Evolutionary conservation across 2,888 invertebrate genomes (phyloP), one percentile per base, ranked within the genome.

Genomic region (Coelopa pilipes): DNA sequence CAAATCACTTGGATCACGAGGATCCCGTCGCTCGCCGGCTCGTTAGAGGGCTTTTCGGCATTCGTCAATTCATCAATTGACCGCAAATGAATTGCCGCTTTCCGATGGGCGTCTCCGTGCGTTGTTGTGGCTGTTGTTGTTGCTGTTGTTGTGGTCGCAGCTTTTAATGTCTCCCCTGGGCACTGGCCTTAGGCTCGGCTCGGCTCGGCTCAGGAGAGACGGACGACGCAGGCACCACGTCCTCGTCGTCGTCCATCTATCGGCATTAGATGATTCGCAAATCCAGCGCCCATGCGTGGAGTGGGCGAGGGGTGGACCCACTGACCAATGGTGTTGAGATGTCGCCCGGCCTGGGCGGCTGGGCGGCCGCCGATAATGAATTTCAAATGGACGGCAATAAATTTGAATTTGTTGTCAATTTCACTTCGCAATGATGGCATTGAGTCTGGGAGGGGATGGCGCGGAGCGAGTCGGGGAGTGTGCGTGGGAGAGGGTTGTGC

Each of bases 191-290:
- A 59, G 3, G 7, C 17, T 10, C 24, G 12, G 17, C 19, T 17
- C 17, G 45, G 17, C 46, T 11, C 19, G 46, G 13, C 45, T 46
- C 11, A 19, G 17, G 17, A 34, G 34, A 34, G 34, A 34, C 7
- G 34, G 7, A 34, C 34, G 34, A 34, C 34, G n/a, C n/a, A n/a
- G n/a, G n/a, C n/a, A n/a, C n/a, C n/a, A n/a, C n/a, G n/a, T n/a
- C n/a, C n/a, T n/a, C n/a, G n/a, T n/a, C n/a, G n/a, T n/a, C 63
- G 46, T 65, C 65, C 65, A 65, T 65, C 47, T 65, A 47, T 65
- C 46, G 65, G 45, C 34, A 65, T 65, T 65, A 65, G 65, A 65
- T 46, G 46, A 13, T 47, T 65, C 65, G 46, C 47, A 65, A 65
- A 65, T 47, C 19, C 65, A 46, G 47, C 46, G n/a, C 12, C 45